phyloP scores from a whole-genome alignment of 1,140 invertebrate species.

The Drosophila mauritiana region DNA sequence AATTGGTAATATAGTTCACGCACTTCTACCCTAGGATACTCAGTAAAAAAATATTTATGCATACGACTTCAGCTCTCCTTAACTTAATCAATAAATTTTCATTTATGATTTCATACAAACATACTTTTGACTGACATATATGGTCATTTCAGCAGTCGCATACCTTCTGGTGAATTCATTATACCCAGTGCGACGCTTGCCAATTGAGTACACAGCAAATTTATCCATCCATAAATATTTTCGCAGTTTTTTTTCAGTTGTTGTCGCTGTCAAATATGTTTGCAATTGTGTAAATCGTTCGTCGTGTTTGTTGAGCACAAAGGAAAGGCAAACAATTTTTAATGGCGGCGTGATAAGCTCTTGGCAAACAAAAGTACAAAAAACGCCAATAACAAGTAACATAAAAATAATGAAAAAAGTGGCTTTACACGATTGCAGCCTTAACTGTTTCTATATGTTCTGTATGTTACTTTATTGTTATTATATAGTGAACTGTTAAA shows the following conservation, averaged over 20 bases:
- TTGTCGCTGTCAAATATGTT: constrained; percentile 51
- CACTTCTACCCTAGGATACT: neutral
- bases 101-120: neutral
- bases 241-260: constrained; percentile 33
- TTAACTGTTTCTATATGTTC: constrained; percentile 44
- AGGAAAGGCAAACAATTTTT: constrained; percentile 53
- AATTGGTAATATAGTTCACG: neutral
- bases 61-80: neutral
- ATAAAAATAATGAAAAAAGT: constrained; percentile 24
- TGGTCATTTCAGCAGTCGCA: neutral
- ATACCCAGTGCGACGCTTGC: constrained; percentile 7
- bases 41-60: neutral
- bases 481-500: too few relatives aligned
- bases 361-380: constrained; percentile 20
- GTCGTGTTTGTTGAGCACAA: constrained; percentile 46
- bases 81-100: neutral
- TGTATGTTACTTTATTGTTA: constrained; percentile 10
- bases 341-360: constrained; percentile 65
- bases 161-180: neutral
- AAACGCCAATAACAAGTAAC: constrained; percentile 20
- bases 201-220: constrained; percentile 44
- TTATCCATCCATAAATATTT: constrained; percentile 54
- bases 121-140: neutral
- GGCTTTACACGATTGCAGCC: constrained; percentile 31
- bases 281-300: constrained; percentile 54